A percentile compares a stretch with the other conserved stretches of the same genome.
Conservation (phyloP, 2,113 vertebrate species). For the Fulmarus glacialis region DNA sequence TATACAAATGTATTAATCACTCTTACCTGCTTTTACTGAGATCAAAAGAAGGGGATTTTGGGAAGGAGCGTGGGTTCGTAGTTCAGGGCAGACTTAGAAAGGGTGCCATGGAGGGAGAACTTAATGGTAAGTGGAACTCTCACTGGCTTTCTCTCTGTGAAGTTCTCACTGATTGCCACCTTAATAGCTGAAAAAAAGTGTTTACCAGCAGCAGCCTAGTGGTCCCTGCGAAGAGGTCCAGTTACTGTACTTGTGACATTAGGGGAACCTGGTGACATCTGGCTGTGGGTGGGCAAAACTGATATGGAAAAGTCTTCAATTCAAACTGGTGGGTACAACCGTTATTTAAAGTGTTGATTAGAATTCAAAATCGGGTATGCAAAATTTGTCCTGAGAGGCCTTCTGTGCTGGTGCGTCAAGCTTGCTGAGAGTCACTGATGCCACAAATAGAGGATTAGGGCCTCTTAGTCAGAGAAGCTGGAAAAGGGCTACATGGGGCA, state of each 20-base stretch:
- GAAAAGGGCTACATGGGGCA: neutral
- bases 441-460: conserved; percentile 23
- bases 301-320: neutral
- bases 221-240: neutral
- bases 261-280: neutral
- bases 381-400: neutral
- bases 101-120: neutral
- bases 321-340: neutral
- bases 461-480: neutral
- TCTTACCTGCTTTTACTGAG: neutral
- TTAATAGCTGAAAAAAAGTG: neutral
- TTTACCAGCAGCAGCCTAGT: neutral
- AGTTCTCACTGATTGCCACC: neutral
- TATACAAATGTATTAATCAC: neutral
- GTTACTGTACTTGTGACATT: neutral
- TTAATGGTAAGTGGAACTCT: neutral
- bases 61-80: neutral
- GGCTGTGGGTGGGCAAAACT: neutral
- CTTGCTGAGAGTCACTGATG: neutral
- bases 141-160: neutral
- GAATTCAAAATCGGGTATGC: neutral
- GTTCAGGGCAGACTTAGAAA: neutral
- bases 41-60: neutral
- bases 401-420: neutral
- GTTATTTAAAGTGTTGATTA: neutral